A percentile compares a stretch with the other conserved stretches of the same genome.
phyloP scores from a whole-genome alignment of 2,113 vertebrate genomes.

The Microtus pennsylvanicus region DNA sequence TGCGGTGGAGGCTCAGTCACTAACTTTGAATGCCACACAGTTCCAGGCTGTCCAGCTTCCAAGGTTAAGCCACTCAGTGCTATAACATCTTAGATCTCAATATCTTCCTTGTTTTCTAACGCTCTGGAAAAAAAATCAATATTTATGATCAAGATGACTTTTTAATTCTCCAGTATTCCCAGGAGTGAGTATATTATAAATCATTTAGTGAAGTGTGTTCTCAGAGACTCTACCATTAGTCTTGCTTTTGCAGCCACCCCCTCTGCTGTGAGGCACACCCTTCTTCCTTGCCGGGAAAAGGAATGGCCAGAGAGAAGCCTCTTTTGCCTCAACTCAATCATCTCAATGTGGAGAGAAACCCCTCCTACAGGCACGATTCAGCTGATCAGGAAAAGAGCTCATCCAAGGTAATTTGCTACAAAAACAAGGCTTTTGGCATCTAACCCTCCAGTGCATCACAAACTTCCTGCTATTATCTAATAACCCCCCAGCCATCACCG shows the following conservation, averaged over 20 bases:
- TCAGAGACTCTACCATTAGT: neutral
- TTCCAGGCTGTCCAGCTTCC: neutral
- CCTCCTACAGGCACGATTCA: neutral
- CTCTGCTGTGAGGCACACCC: neutral
- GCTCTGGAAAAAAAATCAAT: neutral
- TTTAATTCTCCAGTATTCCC: neutral
- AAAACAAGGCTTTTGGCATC: conserved; percentile 74
- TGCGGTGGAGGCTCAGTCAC: neutral
- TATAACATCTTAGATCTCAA: neutral
- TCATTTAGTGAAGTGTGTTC: neutral
- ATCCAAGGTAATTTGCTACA: conserved; percentile 52
- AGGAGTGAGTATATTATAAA: neutral
- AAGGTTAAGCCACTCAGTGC: neutral
- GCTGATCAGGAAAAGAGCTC: conserved; percentile 49
- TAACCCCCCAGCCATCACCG: conserved; percentile 64
- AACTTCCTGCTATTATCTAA: conserved; percentile 81
- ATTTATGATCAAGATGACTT: conserved; percentile 13
- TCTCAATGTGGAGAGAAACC: neutral
- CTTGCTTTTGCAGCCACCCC: neutral
- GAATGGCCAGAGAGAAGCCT: conserved; percentile 16
- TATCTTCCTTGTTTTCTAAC: neutral
- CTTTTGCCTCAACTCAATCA: conserved; percentile 28
- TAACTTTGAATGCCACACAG: neutral
- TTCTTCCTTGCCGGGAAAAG: neutral
- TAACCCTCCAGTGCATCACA: conserved; percentile 66